Percentiles rank a stretch among this genome's conserved stretches.
Conservation (phyloP, 2,113 vertebrate species). For the Oncorhynchus keta region DNA sequence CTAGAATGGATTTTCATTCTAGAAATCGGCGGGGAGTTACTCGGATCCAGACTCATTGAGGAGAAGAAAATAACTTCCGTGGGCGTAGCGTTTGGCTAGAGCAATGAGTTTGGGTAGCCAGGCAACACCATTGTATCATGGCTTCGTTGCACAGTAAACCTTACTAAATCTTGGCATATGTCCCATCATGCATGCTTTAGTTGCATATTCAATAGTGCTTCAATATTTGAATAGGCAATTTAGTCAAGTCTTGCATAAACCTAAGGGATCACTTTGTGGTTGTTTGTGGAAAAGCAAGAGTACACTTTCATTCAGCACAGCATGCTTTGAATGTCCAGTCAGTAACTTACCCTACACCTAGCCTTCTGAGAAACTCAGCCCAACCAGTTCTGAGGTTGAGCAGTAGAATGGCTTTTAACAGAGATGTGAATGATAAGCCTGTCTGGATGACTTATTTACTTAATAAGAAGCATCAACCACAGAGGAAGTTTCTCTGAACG, state of each 20-base stretch:
- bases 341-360: neutral
- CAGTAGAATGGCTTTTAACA: slow-evolving; percentile 19
- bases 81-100: no score
- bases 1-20: no score
- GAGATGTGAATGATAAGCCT: slow-evolving; percentile 57
- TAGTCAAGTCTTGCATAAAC: neutral
- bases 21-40: no score
- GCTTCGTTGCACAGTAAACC: neutral
- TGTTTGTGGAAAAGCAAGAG: neutral
- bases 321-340: slow-evolving; percentile 1
- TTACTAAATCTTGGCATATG: neutral
- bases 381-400: slow-evolving; percentile 22
- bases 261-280: slow-evolving; percentile 7
- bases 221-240: neutral
- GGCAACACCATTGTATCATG: slow-evolving; percentile 31
- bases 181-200: neutral
- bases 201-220: neutral
- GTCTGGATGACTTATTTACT: slow-evolving; percentile 26
- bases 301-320: neutral
- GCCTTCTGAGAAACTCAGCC: slow-evolving; percentile 19
- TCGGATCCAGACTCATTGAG: no score
- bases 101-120: slow-evolving; percentile 44
- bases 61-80: no score
- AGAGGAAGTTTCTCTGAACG: slow-evolving; percentile 39
- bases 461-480: slow-evolving; percentile 54